Base-by-base conservation (phyloP, 2,888 invertebrate species). In the Frankliniella intonsa region DNA sequence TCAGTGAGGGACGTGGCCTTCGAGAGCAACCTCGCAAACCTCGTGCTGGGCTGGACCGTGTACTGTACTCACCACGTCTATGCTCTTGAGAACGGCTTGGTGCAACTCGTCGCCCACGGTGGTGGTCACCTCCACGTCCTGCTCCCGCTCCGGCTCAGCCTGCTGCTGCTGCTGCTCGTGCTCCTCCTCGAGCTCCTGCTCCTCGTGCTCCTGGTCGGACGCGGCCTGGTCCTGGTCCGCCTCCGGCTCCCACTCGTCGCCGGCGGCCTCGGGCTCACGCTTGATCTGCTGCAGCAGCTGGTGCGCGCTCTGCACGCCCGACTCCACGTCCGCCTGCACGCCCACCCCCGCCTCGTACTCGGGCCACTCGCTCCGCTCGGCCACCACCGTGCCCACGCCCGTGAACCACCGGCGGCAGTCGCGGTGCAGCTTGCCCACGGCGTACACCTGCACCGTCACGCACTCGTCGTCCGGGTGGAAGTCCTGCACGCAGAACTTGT, bases 401-500 rank as follows among this genome's bases (percentile, higher is more conserved):
- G 12, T 9, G 69, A 76, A 76, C 69, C 69, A 76, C 12, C 69
- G 69, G 22, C 69, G 22, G 69, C 69, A 76, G 69, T 76, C 69
- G 22, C 69, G 69, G 25, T 76, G 69, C 25, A 76, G 69, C 69
- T 76, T 76, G 25, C 69, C 69, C 25, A 76, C 69, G 10, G 69
- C 69, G 9, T n/a, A 22, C 69, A 76, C 69, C 69, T 76, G 25
- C 69, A 76, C 69, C 22, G 25, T 25, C 22, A 76, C 69, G 22
- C 1, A 1, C 69, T 76, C 69, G 25, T 76, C 69, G 69, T 76
- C 69, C 22, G 69, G 69, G 25, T 76, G 69, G 69, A 76, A 76
- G 69, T 76, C 69, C 69, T 76, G 69, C 69, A 76, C 69, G 69
- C 69, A 76, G 69, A 76, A 76, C 69, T 76, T 76, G 69, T 76